phyloP scores from a whole-genome alignment of 2,888 invertebrate genomes.

The Tenthredo amoena region DNA sequence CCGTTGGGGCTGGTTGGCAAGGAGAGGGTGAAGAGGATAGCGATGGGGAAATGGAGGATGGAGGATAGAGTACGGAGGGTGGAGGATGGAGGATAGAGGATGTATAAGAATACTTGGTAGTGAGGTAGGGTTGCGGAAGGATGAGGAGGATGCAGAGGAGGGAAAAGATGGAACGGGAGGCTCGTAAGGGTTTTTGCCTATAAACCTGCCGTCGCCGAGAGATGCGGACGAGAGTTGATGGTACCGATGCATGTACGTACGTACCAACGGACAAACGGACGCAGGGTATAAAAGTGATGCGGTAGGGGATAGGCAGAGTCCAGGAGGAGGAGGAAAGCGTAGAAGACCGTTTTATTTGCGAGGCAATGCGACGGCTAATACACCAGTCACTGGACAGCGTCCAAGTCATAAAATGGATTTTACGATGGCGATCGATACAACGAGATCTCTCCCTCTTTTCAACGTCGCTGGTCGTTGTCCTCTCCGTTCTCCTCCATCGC shows the following conservation, averaged over 20 bases:
- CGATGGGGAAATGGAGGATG: conserved; percentile 45
- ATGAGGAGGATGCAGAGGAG: conserved; percentile 23
- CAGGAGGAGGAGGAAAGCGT: conserved; percentile 32
- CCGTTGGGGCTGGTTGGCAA: conserved; percentile 52
- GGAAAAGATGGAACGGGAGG: conserved; percentile 29
- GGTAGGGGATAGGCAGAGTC: conserved; percentile 37
- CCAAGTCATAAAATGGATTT: conserved; percentile 77
- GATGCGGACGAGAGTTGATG: conserved; percentile 68
- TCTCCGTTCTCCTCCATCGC: conserved; percentile 58
- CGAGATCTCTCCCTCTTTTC: conserved; percentile 68
- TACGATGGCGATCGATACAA: conserved; percentile 76
- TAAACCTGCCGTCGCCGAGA: conserved; percentile 50
- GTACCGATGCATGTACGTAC: conserved; percentile 58
- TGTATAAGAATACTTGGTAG: conserved; percentile 50
- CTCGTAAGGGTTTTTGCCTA: conserved; percentile 50
- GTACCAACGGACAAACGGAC: conserved; percentile 36
- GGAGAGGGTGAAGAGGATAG: conserved; percentile 58
- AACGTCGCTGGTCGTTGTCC: conserved; percentile 59
- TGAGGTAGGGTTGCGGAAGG: neutral
- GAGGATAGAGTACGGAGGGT: neutral
- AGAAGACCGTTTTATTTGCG: conserved; percentile 76
- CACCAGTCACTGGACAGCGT: conserved; percentile 77
- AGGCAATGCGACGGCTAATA: conserved; percentile 77
- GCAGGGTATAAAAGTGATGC: conserved; percentile 25
- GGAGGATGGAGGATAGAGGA: conserved; percentile 39